These are phyloP conservation scores for Meteorus sp. DNA, from an alignment of 1,140 invertebrate genomes.

Conservation along the genomic window DNA sequence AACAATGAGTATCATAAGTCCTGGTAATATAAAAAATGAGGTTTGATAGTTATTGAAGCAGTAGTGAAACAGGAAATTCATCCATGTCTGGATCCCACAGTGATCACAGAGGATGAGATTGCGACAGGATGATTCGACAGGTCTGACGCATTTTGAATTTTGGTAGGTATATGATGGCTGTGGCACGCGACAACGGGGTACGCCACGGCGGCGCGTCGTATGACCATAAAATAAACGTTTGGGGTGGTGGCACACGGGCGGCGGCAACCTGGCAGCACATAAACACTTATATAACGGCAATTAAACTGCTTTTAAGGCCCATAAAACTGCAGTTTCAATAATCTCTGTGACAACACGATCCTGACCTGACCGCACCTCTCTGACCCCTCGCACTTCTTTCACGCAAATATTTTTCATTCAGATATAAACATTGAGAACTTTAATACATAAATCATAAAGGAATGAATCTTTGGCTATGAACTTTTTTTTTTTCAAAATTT, in stretches of 20 bases:
- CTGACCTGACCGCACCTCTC: conserved; percentile 48
- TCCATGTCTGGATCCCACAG: conserved; percentile 3
- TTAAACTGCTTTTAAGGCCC: conserved; percentile 61
- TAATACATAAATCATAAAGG: neutral
- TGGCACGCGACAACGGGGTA: conserved; percentile 57
- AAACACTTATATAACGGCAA: conserved; percentile 62
- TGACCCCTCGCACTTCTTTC: conserved; percentile 21
- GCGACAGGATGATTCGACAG: too few relatives aligned
- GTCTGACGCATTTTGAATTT: conserved; percentile 22
- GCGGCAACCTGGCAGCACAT: conserved; percentile 54
- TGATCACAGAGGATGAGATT: conserved; percentile 27
- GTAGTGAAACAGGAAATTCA: conserved; percentile 5
- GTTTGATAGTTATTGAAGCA: too few relatives aligned
- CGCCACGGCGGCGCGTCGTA: conserved; percentile 43
- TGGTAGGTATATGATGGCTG: conserved; percentile 35
- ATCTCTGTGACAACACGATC: conserved; percentile 60
- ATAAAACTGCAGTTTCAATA: conserved; percentile 62
- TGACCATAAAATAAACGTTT: conserved; percentile 61
- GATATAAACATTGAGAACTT: neutral
- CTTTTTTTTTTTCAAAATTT: too few relatives aligned
- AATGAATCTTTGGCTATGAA: too few relatives aligned
- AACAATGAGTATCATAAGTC: neutral
- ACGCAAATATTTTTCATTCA: conserved; percentile 2
- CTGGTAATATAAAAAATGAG: neutral
- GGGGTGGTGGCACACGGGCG: conserved; percentile 54